Evolutionary conservation across 2,888 invertebrate genomes (phyloP).

Genomic region (Tanypteryx hageni): DNA sequence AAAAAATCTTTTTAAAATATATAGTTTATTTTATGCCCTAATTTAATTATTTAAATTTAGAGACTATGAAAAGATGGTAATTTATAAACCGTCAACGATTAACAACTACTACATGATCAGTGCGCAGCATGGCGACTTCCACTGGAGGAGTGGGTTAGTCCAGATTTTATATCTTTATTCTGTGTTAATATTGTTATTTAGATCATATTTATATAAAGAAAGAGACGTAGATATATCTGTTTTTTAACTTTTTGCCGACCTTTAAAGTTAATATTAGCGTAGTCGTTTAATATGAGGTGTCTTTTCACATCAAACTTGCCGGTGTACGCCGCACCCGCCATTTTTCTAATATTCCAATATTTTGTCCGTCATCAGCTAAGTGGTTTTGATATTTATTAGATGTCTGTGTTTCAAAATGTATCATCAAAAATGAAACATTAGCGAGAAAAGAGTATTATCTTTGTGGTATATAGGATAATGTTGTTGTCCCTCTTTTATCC

Average conservation of each 20-base stretch:
- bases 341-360: slow-evolving; percentile 66
- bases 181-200: neutral
- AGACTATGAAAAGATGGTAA: neutral
- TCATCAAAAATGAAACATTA: neutral
- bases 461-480: neutral
- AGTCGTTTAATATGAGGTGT: neutral
- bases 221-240: neutral
- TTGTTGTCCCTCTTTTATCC: neutral
- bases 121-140: slow-evolving; percentile 68
- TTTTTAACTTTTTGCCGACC: neutral
- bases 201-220: neutral
- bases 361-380: slow-evolving; percentile 44
- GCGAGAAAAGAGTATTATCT: neutral
- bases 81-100: slow-evolving; percentile 44
- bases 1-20: neutral
- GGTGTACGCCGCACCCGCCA: slow-evolving; percentile 68
- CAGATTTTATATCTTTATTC: slow-evolving; percentile 14
- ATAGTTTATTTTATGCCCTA: neutral
- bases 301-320: slow-evolving; percentile 37
- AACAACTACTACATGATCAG: slow-evolving; percentile 51
- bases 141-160: slow-evolving; percentile 69
- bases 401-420: neutral
- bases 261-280: neutral
- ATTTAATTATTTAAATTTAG: neutral
- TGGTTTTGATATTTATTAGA: neutral